Percentiles rank a stretch among this genome's conserved stretches.
phyloP scores from a whole-genome alignment of 2,797 vertebrate genomes.

The Cetoscarus ocellatus region DNA sequence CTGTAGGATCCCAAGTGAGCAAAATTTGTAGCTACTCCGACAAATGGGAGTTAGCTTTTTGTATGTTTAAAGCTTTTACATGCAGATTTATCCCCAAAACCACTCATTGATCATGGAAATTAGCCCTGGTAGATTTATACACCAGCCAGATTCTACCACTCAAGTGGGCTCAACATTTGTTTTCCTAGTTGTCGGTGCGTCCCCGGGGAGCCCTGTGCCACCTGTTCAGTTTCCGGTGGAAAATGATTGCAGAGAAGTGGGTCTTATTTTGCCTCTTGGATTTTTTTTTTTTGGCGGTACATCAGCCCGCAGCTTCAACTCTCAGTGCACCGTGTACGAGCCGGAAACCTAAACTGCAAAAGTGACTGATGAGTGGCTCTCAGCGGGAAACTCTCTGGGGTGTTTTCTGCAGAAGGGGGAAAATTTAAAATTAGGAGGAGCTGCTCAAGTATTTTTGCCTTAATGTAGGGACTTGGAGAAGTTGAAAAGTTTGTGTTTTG shows the following conservation, averaged over 20 bases:
- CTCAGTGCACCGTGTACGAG: conserved; percentile 45
- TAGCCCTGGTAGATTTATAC: conserved; percentile 66
- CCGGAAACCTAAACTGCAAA: conserved; percentile 44
- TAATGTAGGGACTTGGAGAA: background rate
- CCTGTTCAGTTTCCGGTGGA: conserved; percentile 70
- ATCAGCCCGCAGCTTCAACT: conserved; percentile 55
- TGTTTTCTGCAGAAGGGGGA: conserved; percentile 42
- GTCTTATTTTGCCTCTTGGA: conserved; percentile 30
- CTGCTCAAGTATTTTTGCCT: background rate
- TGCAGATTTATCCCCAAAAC: conserved; percentile 60
- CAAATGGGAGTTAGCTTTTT: conserved; percentile 59
- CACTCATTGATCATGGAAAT: conserved; percentile 76
- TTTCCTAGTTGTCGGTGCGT: conserved; percentile 72
- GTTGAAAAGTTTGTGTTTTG: background rate
- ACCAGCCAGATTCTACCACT: conserved; percentile 56
- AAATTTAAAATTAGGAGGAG: conserved; percentile 36
- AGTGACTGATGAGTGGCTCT: conserved; percentile 65
- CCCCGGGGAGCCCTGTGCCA: conserved; percentile 70
- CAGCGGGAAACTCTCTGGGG: conserved; percentile 36
- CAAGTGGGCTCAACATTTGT: conserved; percentile 74
- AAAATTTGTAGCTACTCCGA: conserved; percentile 60
- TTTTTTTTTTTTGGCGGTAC: conserved; percentile 32
- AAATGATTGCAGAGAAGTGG: conserved; percentile 54
- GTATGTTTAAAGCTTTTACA: conserved; percentile 44
- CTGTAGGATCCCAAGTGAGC: conserved; percentile 32